Evolutionary conservation across 2,113 vertebrate genomes (phyloP).

Genomic region (Turnix velox): DNA sequence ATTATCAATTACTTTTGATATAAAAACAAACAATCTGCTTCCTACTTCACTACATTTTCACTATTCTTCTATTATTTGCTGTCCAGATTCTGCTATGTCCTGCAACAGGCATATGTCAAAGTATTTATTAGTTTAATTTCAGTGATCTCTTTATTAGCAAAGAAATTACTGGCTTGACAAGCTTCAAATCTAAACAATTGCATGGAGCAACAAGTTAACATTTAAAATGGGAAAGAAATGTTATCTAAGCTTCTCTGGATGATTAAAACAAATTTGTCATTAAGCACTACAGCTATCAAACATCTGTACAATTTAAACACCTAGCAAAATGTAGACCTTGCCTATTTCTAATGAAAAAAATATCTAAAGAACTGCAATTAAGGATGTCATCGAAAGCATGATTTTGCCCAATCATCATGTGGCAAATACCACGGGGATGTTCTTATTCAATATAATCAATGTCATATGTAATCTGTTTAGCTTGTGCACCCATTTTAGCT

Average conservation of each 20-base stretch:
- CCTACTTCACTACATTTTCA: neutral
- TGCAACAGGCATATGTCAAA: neutral
- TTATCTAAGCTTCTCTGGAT: neutral
- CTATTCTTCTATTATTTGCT: neutral
- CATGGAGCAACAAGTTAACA: neutral
- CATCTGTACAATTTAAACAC: constrained; percentile 9
- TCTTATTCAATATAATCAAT: constrained; percentile 11
- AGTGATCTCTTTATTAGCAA: neutral
- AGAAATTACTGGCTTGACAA: neutral
- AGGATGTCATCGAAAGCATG: neutral
- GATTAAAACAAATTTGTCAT: constrained; percentile 24
- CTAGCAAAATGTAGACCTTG: neutral
- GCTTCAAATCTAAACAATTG: constrained; percentile 8
- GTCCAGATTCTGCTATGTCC: neutral
- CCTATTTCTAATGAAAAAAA: constrained; percentile 19
- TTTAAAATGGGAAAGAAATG: neutral
- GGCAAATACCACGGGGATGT: neutral
- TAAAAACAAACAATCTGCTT: neutral
- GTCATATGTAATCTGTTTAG: constrained; percentile 1
- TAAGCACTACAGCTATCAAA: neutral
- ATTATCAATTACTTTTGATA: neutral
- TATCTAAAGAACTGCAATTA: constrained; percentile 3
- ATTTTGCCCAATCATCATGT: constrained; percentile 7
- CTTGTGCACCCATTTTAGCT: neutral
- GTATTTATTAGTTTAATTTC: neutral